Percentiles rank a stretch among this genome's conserved stretches.
These are phyloP conservation scores for Pseudopipra pipra DNA, from an alignment of 2,113 vertebrate species.

Conservation along the genomic window DNA sequence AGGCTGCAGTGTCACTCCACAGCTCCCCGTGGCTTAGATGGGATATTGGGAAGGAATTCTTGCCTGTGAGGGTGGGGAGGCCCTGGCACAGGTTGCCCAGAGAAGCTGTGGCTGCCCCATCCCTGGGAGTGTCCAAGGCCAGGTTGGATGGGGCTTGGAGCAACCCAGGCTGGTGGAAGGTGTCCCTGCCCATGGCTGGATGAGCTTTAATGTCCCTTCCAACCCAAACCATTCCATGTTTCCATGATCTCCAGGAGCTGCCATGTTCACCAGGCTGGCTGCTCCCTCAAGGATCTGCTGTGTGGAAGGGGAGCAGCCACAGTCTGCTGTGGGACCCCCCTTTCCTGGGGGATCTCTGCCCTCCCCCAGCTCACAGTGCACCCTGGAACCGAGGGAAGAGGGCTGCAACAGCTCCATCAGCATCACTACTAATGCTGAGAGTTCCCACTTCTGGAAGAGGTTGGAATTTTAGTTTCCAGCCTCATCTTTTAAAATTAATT, in stretches of 20 bases:
- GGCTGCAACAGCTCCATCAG: accelerated
- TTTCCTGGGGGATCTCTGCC: neutral
- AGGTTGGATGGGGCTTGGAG: neutral
- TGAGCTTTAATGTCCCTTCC: neutral
- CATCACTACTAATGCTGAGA: accelerated
- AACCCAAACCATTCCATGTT: neutral
- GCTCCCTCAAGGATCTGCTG: neutral
- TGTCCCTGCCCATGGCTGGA: neutral
- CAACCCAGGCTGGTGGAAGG: accelerated
- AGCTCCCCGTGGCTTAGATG: neutral
- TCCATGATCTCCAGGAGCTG: neutral
- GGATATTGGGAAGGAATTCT: neutral
- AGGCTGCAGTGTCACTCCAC: neutral
- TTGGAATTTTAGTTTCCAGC: neutral
- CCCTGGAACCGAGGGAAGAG: too few relatives aligned
- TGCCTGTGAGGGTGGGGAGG: accelerated
- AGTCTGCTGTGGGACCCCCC: neutral
- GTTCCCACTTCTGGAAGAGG: neutral
- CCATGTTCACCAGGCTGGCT: neutral
- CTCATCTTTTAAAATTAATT: neutral
- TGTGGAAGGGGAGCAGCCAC: neutral
- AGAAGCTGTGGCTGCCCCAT: neutral
- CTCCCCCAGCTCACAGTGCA: accelerated
- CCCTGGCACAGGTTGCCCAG: neutral
- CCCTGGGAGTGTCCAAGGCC: neutral